Evolutionary conservation across 1,140 invertebrate genomes (phyloP), one percentile per base, ranked within the genome.

Genomic region (Hestina assimilis): DNA sequence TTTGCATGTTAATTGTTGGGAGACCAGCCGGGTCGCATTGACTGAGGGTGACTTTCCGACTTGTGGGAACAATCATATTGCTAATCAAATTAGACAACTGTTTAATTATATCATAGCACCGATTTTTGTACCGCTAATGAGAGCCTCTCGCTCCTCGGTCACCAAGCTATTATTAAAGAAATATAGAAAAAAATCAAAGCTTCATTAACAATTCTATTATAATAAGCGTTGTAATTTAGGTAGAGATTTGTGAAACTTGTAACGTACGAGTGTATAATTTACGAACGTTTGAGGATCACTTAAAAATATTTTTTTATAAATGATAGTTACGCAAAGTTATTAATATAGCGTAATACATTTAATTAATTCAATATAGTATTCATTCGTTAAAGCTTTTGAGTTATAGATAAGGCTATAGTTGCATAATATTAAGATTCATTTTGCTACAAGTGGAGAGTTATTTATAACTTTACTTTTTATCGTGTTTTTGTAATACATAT

Each of bases 61-160:
- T 73, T 75, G 75, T 85, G 84, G 82, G 84, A 87, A 85, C 79
- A 62, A 66, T 66, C 84, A 59, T 75, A 79, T 80, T 84, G 84
- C 82, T 82, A 87, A 87, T 87, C 85, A 83, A 78, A 83, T 83
- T 81, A 82, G 81, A 83, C 81, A 83, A 84, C 71, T 83, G 79
- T 82, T 81, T 77, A 78, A 78, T 84, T 84, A 83, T 78, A 78
- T 68, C 63, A 66, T 68, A 69, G 57, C 45, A 68, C 15, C 40
- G 43, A 52, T 41, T 60, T 55, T 55, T 55, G 51, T 61, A 50
- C 24, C 19, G 40, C 38, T 58, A 51, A 58, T 48, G 42, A 17
- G 26, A 31, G 35, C 12, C 41, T 48, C 24, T 24, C 48, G 8
- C 38, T 38, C 28, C 12, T 4, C 35, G 14, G 15, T n/a, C 15